Evolutionary conservation across 2,113 vertebrate genomes (phyloP).

Genomic region (Montifringilla adamsi): DNA sequence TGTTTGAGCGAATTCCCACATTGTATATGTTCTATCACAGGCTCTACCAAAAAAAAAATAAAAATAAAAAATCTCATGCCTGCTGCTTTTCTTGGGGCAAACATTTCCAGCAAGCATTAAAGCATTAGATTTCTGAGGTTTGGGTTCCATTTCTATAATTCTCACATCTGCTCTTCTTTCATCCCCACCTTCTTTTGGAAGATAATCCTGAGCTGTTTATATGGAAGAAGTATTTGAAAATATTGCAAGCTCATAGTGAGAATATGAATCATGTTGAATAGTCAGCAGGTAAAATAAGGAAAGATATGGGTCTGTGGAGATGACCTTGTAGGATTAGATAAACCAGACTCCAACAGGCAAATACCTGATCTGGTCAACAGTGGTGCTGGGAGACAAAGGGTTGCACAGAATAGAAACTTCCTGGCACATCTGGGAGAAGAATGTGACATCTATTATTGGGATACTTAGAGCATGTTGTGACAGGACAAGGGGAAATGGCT

Average conservation of each 20-base stretch:
- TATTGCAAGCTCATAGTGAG: rapidly evolving
- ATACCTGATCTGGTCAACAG: neutral
- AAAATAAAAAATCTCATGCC: neutral
- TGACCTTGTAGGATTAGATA: neutral
- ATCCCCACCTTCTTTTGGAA: neutral
- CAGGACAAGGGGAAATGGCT: neutral
- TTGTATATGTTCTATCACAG: neutral
- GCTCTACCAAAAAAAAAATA: neutral
- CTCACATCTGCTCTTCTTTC: neutral
- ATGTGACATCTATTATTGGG: rapidly evolving
- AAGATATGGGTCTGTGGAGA: neutral
- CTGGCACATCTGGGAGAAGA: neutral
- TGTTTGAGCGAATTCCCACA: neutral
- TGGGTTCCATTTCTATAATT: neutral
- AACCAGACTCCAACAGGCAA: neutral
- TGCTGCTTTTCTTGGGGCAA: neutral
- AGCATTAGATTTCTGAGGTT: neutral
- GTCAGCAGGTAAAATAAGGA: neutral
- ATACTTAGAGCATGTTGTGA: neutral
- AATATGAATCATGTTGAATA: neutral
- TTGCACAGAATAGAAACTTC: neutral
- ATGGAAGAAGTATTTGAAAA: neutral
- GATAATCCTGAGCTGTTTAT: neutral
- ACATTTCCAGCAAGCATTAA: neutral
- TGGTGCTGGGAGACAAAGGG: neutral